Evolutionary conservation across 2,113 vertebrate genomes (phyloP), one percentile per base, ranked within the genome.

Genomic region (Cephalopholis sonnerati): DNA sequence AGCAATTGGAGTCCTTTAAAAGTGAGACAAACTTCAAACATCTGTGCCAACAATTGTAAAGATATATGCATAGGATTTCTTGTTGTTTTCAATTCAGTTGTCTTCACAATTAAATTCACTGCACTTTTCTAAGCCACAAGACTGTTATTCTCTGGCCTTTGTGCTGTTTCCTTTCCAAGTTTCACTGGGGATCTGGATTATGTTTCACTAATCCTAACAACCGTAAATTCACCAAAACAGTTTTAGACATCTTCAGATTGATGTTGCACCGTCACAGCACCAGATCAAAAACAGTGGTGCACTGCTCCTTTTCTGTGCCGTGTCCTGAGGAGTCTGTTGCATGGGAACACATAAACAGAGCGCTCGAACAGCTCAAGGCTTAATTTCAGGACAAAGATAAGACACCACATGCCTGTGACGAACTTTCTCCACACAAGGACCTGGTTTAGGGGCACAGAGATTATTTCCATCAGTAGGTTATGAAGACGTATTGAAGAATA

Each of bases 151-250:
- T 16, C 59, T 59, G 17, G 66, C 29, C 57, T 76, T 58, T 25
- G 39, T 44, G 15, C 68, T 3, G 61, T 91, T 92, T 90, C 83
- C 83, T 85, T 57, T 82, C 70, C 57, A 68, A 63, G 68, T 75
- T 85, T 81, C 74, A 63, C 70, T 17, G 68, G 32, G 74, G 74
- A 64, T 88, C 93, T 94, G 93, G 93, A 86, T 64, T 83, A 59
- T 86, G 78, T 93, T 90, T 87, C 53, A 54, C 54, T 88, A 83
- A 85, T 84, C 62, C 53, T 82, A 91, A 92, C 87, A 93, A 83
- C 62, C 15, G 7, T 70, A 55, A 85, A 75, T 79, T 87, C 61
- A 70, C 66, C 67, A 87, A 84, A 88, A 90, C 79, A 78, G 57
- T 59, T 72, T 78, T 65, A 73, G 90, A 89, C 89, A 87, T 67